Conservation (phyloP, 2,888 invertebrate species). For the Drosophila siamana region DNA sequence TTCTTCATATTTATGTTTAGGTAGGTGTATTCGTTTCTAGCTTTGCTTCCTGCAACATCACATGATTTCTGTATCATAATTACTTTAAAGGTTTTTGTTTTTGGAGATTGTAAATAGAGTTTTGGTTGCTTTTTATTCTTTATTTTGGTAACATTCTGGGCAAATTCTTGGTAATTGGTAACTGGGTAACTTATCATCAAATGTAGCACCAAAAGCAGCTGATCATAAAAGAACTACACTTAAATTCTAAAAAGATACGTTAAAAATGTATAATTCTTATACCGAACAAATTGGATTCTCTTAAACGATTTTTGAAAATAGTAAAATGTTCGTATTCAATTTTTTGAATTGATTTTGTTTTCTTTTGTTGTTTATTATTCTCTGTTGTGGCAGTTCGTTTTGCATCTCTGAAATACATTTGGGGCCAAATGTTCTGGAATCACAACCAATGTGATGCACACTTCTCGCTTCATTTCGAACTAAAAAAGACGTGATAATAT, state of each 20-base stretch:
- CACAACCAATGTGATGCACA: constrained; percentile 49
- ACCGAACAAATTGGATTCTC: constrained; percentile 28
- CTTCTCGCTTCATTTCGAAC: constrained; percentile 6
- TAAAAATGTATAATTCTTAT: constrained; percentile 55
- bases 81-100: constrained; percentile 15
- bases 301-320: constrained; percentile 24
- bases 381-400: constrained; percentile 52
- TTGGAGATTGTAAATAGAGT: constrained; percentile 52
- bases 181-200: constrained; percentile 59
- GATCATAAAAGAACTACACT: constrained; percentile 74
- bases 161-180: constrained; percentile 30
- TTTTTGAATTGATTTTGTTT: neutral
- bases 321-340: constrained; percentile 29
- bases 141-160: constrained; percentile 36
- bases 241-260: constrained; percentile 65
- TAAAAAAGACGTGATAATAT: constrained; percentile 10
- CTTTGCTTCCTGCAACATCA: constrained; percentile 78
- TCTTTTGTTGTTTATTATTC: constrained; percentile 17
- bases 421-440: constrained; percentile 43
- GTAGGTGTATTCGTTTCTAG: constrained; percentile 79
- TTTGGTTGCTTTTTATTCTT: constrained; percentile 17
- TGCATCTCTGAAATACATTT: constrained; percentile 42
- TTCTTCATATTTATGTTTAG: constrained; percentile 59
- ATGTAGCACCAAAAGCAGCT: constrained; percentile 77
- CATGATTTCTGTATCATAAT: constrained; percentile 64